Conservation (phyloP, 2,797 vertebrate genomes). For the Manis javanica region DNA sequence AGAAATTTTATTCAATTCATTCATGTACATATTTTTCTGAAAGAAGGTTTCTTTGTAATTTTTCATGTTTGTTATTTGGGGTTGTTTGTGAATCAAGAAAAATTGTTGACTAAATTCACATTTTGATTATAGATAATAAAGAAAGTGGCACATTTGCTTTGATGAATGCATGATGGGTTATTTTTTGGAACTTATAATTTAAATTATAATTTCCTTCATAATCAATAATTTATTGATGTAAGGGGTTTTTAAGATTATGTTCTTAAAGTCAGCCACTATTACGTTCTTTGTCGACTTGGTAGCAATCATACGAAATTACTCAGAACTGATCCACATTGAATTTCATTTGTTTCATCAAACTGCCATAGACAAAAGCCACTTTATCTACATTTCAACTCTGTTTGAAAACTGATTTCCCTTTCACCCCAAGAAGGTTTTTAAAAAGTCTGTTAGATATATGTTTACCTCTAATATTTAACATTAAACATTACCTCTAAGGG, state of each 20-base stretch:
- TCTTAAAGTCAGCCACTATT: slow-evolving; percentile 67
- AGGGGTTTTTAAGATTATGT: slow-evolving; percentile 9
- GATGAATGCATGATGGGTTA: background rate
- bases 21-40: slow-evolving; percentile 4
- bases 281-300: slow-evolving; percentile 62
- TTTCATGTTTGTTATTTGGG: background rate
- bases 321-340: slow-evolving; percentile 54
- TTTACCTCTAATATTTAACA: background rate
- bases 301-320: slow-evolving; percentile 63
- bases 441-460: background rate
- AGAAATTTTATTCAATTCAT: background rate
- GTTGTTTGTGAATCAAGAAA: slow-evolving; percentile 17
- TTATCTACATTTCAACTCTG: slow-evolving; percentile 72
- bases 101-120: background rate
- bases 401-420: slow-evolving; percentile 71
- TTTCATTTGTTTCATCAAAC: slow-evolving; percentile 71
- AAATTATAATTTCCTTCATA: slow-evolving; percentile 1
- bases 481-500: background rate
- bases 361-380: slow-evolving; percentile 65
- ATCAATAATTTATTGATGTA: background rate
- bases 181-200: slow-evolving; percentile 41
- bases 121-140: background rate
- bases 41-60: background rate
- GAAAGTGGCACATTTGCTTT: background rate
- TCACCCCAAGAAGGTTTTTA: background rate